Evolutionary conservation across 2,888 invertebrate genomes (phyloP).

Genomic region (Chymomyza amoena): DNA sequence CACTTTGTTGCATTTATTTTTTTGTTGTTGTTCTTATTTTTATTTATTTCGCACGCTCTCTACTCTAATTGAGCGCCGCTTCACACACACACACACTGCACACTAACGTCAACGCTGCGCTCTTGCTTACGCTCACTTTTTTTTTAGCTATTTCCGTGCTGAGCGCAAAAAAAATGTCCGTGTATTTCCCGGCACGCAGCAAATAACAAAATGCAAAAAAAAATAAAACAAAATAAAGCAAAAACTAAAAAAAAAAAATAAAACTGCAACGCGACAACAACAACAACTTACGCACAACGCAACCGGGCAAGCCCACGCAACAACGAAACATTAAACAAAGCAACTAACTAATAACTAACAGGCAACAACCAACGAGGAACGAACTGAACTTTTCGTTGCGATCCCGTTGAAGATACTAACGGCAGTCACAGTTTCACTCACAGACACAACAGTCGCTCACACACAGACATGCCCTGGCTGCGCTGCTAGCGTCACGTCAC

Average conservation of each 20-base stretch:
- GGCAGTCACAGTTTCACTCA: constrained; percentile 41
- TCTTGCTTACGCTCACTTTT: neutral
- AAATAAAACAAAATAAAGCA: neutral
- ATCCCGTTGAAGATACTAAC: constrained; percentile 73
- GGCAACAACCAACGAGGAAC: constrained; percentile 54
- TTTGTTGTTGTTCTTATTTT: neutral
- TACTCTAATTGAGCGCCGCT: neutral
- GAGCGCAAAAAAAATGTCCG: neutral
- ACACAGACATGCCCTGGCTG: neutral
- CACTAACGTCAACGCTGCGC: neutral
- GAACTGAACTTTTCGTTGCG: constrained; percentile 71
- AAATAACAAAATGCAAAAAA: neutral
- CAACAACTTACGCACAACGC: neutral
- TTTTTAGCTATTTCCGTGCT: neutral
- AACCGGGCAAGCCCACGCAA: neutral
- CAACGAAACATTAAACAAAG: constrained; percentile 1
- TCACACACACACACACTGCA: neutral
- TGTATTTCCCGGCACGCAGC: neutral
- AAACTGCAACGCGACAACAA: too few species aligned
- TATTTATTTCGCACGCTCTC: neutral
- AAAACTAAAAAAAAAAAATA: neutral
- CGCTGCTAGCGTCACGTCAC: constrained; percentile 17
- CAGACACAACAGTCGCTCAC: constrained; percentile 6
- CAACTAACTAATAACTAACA: constrained; percentile 7
- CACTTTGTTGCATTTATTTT: neutral